Percentiles rank a stretch among this genome's conserved stretches.
Evolutionary conservation across 2,888 invertebrate species (phyloP).

Genomic region (Drosophila austrosaltans): DNA sequence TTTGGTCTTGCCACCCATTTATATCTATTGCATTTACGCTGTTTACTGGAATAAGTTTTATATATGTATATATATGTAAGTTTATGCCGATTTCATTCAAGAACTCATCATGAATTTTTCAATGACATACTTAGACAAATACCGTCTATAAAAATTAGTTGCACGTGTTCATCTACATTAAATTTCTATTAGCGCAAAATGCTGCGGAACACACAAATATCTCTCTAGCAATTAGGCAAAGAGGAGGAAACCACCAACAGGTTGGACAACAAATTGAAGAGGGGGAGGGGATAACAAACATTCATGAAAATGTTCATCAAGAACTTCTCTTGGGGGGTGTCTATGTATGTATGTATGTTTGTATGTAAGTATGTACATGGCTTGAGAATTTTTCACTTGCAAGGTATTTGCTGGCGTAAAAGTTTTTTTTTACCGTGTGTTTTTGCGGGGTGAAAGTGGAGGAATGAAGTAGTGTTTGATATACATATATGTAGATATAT

Average conservation of each 20-base stretch:
- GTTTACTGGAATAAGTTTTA: neutral
- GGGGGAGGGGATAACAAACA: neutral
- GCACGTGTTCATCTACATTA: slow-evolving; percentile 71
- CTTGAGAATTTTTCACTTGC: slow-evolving; percentile 54
- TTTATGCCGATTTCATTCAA: slow-evolving; percentile 58
- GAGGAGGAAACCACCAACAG: neutral
- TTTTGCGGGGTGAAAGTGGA: neutral
- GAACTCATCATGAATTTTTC: slow-evolving; percentile 56
- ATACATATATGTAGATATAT: neutral
- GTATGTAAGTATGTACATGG: slow-evolving; percentile 32
- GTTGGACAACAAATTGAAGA: neutral
- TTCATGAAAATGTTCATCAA: slow-evolving; percentile 32
- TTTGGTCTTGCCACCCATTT: slow-evolving; percentile 49
- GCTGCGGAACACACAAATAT: slow-evolving; percentile 28
- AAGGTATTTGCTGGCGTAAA: slow-evolving; percentile 43
- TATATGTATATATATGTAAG: slow-evolving; percentile 19
- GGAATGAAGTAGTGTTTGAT: slow-evolving; percentile 30
- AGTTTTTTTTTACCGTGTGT: slow-evolving; percentile 45
- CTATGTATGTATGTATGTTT: slow-evolving; percentile 8
- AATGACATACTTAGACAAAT: slow-evolving; percentile 36
- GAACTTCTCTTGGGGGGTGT: slow-evolving; percentile 1
- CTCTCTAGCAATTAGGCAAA: slow-evolving; percentile 63
- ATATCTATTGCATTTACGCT: slow-evolving; percentile 33
- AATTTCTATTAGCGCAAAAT: slow-evolving; percentile 63
- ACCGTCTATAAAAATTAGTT: slow-evolving; percentile 35